phyloP scores from a whole-genome alignment of 2,113 vertebrate genomes.

The Grus americana region DNA sequence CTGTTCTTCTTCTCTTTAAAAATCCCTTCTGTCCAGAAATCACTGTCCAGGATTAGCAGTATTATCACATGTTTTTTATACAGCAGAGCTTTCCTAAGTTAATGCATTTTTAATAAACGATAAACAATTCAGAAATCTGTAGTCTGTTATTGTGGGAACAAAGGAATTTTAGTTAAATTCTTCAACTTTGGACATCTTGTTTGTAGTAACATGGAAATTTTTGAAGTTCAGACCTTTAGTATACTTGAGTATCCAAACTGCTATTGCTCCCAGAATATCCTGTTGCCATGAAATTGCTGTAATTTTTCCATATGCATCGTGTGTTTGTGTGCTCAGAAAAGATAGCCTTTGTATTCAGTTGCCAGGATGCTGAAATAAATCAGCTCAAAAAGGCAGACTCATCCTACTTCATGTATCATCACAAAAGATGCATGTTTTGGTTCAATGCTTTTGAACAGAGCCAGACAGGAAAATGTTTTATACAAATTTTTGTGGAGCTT shows the following conservation, averaged over 20 bases:
- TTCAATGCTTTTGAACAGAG: not conserved
- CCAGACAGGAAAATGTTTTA: not conserved
- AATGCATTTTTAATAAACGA: not conserved
- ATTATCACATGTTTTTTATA: not conserved
- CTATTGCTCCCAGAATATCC: not conserved
- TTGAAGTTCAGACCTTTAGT: not conserved
- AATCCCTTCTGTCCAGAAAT: not conserved
- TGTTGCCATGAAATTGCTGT: not conserved
- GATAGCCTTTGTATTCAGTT: not conserved
- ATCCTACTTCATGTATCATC: not conserved
- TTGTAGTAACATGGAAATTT: not conserved
- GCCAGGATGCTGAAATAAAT: not conserved
- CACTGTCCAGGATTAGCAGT: not conserved
- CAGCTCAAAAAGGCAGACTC: too few species aligned
- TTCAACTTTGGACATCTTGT: not conserved
- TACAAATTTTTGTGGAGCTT: not conserved
- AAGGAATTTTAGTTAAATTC: not conserved
- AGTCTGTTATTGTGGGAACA: not conserved
- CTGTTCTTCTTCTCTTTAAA: not conserved
- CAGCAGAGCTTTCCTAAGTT: not conserved
- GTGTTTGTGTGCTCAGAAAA: not conserved
- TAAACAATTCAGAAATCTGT: not conserved
- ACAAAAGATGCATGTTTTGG: not conserved
- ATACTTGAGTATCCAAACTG: not conserved
- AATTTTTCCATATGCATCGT: not conserved